A percentile compares a stretch with the other conserved stretches of the same genome.
Conservation (phyloP, 2,888 invertebrate species). For the Phrixothrix hirtus region DNA sequence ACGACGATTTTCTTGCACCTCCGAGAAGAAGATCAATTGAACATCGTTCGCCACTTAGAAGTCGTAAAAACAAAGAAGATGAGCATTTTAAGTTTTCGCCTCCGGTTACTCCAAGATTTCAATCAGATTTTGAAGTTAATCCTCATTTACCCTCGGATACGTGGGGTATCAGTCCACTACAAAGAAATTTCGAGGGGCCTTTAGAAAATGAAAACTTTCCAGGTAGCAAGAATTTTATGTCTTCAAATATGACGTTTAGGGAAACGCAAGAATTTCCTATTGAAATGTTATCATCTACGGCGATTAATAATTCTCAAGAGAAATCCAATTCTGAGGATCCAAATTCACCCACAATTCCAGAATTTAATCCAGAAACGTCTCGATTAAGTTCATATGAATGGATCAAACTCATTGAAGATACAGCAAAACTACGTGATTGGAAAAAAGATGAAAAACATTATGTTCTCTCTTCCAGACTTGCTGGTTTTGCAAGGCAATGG, state of each 20-base stretch:
- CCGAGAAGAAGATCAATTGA: neutral
- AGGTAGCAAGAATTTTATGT: no score
- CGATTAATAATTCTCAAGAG: no score
- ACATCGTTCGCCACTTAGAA: neutral
- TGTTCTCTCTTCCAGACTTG: conserved; percentile 37
- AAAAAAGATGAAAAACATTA: conserved; percentile 35
- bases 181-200: neutral
- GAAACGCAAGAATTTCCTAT: no score
- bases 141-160: neutral
- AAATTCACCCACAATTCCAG: conserved; percentile 31
- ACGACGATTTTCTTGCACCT: neutral
- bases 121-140: neutral
- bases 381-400: conserved; percentile 34
- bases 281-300: no score
- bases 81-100: neutral
- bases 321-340: neutral
- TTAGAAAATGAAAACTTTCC: no score
- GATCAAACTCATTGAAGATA: conserved; percentile 34
- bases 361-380: conserved; percentile 37
- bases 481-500: conserved; percentile 39
- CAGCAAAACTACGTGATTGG: conserved; percentile 35
- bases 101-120: neutral
- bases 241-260: no score
- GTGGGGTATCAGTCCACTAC: neutral
- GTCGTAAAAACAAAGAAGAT: neutral